Base-by-base conservation (phyloP, 1,140 invertebrate species). In the Coenobita brevimanus region DNA sequence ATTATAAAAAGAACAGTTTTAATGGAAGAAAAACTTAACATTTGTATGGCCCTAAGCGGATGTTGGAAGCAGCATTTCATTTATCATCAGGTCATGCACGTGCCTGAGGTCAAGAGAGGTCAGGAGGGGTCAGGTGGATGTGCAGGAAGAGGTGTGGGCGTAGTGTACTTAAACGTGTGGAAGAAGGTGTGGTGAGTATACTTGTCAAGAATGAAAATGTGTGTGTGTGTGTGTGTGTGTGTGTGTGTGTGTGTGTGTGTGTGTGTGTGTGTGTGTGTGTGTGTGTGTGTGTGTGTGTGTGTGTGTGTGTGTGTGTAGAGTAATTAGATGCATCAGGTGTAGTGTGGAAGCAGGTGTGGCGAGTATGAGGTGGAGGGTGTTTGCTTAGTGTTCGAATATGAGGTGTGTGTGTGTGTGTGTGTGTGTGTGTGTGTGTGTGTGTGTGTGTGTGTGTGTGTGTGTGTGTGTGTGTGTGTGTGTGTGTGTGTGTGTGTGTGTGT, bases 361-460 rank as follows among this genome's bases (percentile, higher is more conserved):
- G n/a, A 57, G 54, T 13, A n/a, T 57, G 10, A 57, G 54, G 54
- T 57, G 54, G 13, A 13, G 54, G 54, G 13, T 10, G 54, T n/a
- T n/a, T n/a, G n/a, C n/a, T n/a, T 10, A 57, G 54, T 13, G n/a
- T 10, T n/a, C 13, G n/a, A 57, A 13, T 57, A 57, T 57, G 62
- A 33, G 10, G 62, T 24, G 62, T 21, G 62, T 13, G n/a, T 21
- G 62, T 67, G 62, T 57, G 54, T 67, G 62, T 67, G 62, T 67
- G 62, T 67, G 62, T 67, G 62, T 67, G 62, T 67, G 62, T 67
- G 62, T 67, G 62, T 67, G 62, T 67, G 62, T 67, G 62, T 78
- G 75, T 78, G 75, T 78, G 57, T 78, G 57, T 78, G 75, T 78
- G 75, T 78, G 75, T 78, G 75, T 78, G 75, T 75, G 33, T 75